Base-by-base conservation (phyloP, 2,888 invertebrate genomes). In the Matsumyia berberina region DNA sequence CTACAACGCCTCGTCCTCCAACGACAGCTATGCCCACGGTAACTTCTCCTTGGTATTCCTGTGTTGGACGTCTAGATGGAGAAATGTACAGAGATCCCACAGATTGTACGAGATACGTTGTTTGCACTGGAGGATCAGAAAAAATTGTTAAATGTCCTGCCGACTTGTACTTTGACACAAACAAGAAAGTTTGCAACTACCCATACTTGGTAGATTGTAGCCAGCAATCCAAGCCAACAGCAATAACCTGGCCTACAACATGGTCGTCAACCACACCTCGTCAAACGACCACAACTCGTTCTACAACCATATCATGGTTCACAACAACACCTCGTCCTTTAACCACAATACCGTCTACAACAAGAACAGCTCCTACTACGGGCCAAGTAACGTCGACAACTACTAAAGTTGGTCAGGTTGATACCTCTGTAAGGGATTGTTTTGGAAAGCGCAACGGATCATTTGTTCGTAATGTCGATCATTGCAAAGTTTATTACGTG, bases 401-500 rank as follows among this genome's bases (percentile, higher is more conserved):
- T 4, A 44, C 51, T 0, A 57, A 42, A 11, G 70, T 70, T 12
- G 80, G 80, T 5, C 64, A 74, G 49, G 5, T 74, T 1, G 85
- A 76, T 35, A 0, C 0, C 0, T 51, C 7, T 5, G 5, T 69
- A 3, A 46, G 2, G 7, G 81, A 86, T 29, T 86, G 86, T 11
- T 12, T 19, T 1, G 67, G 58, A 29, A 42, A 58, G 31, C 51
- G 49, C 0, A 58, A 80, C 2, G 81, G 85, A 39, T 15, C 49
- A 0, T 67, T 66, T 3, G 60, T 86, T 19, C 73, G 86, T 2
- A 70, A 72, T 51, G 2, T 0, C 15, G 12, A 9, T 0, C 78
- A 86, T 5, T 86, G 86, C 44, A 58, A 66, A 15, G 17, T 86
- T 7, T 86, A 81, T 51, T 86, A 86, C 60, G 66, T 70, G 8